Percentiles rank a stretch among this genome's conserved stretches.
These are phyloP conservation scores for Folsomia candida DNA, from an alignment of 2,888 invertebrate species.

Conservation along the genomic window DNA sequence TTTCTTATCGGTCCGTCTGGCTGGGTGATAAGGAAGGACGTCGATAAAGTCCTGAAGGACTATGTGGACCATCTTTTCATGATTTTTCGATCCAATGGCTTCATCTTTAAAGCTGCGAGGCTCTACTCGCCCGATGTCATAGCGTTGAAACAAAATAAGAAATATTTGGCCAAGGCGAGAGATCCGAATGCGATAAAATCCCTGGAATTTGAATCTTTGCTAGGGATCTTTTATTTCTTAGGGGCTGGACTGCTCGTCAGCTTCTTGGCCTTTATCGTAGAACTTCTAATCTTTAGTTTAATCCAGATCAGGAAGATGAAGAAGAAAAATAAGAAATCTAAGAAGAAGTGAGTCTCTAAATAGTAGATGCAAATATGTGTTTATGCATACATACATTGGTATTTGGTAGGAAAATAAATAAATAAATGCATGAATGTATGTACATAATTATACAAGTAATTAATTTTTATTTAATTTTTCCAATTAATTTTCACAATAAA, in stretches of 20 bases:
- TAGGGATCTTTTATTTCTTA: background rate
- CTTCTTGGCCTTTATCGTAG: background rate
- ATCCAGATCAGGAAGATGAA: too few species aligned
- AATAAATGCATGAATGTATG: too few species aligned
- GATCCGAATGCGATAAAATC: background rate
- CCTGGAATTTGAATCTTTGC: background rate
- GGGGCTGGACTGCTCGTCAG: background rate
- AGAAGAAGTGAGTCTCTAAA: too few species aligned
- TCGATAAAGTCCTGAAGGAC: background rate
- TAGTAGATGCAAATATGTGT: too few species aligned
- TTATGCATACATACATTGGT: too few species aligned
- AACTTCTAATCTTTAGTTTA: background rate
- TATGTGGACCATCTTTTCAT: background rate
- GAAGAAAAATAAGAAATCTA: too few species aligned
- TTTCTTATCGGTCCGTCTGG: constrained; percentile 7
- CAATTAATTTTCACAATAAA: too few species aligned
- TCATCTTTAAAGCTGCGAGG: background rate
- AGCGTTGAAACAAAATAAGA: too few species aligned
- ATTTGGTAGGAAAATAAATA: too few species aligned
- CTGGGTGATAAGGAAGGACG: background rate
- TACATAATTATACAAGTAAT: too few species aligned
- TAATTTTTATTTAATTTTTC: too few species aligned
- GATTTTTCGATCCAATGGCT: background rate
- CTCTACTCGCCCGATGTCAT: background rate
- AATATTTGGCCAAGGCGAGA: background rate